These are phyloP conservation scores for Pelmatolapia mariae DNA, from an alignment of 2,113 vertebrate genomes.

Conservation along the genomic window DNA sequence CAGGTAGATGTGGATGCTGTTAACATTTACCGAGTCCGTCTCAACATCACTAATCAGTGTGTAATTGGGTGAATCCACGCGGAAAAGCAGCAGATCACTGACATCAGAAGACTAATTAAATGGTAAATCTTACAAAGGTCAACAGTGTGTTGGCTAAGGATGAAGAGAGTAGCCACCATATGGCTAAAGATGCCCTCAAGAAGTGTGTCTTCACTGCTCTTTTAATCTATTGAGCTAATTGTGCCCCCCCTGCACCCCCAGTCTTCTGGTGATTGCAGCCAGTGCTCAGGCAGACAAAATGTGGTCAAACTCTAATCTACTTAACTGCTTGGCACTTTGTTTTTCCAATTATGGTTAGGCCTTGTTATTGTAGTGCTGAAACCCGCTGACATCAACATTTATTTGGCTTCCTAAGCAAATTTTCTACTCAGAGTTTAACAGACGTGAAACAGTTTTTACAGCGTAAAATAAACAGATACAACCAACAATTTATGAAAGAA, in stretches of 20 bases:
- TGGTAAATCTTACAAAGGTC: slow-evolving; percentile 58
- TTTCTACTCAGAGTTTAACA: not conserved
- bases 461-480: not conserved
- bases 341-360: slow-evolving; percentile 37
- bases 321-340: slow-evolving; percentile 60
- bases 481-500: not conserved
- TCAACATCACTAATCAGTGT: not conserved
- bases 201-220: slow-evolving; percentile 67
- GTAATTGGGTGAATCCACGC: slow-evolving; percentile 34
- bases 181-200: slow-evolving; percentile 58
- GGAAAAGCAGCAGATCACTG: slow-evolving; percentile 16
- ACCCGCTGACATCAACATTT: slow-evolving; percentile 25
- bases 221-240: slow-evolving; percentile 73
- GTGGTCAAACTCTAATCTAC: slow-evolving; percentile 60
- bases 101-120: slow-evolving; percentile 57
- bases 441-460: not conserved
- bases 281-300: slow-evolving; percentile 47
- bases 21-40: not conserved
- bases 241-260: not conserved
- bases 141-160: slow-evolving; percentile 47
- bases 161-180: slow-evolving; percentile 71
- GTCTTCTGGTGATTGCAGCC: not conserved
- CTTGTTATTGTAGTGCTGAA: slow-evolving; percentile 7
- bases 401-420: slow-evolving; percentile 16
- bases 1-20: not conserved